A percentile compares a stretch with the other conserved stretches of the same genome.
phyloP scores from a whole-genome alignment of 30 jellyfish, hydroid and myxozoan genomes.

The Aurelia coerulea region DNA sequence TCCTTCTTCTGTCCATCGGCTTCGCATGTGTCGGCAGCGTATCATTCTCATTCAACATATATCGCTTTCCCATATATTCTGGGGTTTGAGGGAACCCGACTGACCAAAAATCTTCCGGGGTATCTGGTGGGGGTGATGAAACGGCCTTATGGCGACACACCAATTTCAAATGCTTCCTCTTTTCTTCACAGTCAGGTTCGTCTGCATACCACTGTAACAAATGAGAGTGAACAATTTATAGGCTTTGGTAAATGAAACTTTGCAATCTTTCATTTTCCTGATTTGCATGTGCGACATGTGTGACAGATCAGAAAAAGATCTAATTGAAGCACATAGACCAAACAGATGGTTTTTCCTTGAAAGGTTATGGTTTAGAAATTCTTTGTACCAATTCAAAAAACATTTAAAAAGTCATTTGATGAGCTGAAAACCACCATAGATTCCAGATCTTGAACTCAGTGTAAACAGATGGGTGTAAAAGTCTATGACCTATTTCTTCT shows the following conservation, averaged over 20 bases:
- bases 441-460: too few species aligned
- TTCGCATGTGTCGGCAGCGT: constrained; percentile 85
- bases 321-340: too few species aligned
- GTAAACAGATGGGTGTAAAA: too few species aligned
- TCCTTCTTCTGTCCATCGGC: constrained; percentile 67
- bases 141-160: constrained; percentile 84
- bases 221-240: not conserved
- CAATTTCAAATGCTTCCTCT: constrained; percentile 39
- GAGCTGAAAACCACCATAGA: too few species aligned
- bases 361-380: too few species aligned
- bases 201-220: constrained; percentile 55
- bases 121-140: constrained; percentile 84
- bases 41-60: constrained; percentile 74
- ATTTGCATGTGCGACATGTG: not conserved
- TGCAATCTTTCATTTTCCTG: not conserved
- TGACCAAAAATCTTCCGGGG: constrained; percentile 91
- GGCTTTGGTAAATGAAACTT: not conserved
- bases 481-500: too few species aligned
- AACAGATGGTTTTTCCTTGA: too few species aligned
- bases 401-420: too few species aligned
- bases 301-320: not conserved
- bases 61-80: constrained; percentile 75
- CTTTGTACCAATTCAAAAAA: too few species aligned
- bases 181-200: constrained; percentile 41
- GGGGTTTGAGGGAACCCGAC: constrained; percentile 86